Percentiles rank a stretch among this genome's conserved stretches.
Evolutionary conservation across 2,888 invertebrate species (phyloP).

Genomic region (Meloe dianella): DNA sequence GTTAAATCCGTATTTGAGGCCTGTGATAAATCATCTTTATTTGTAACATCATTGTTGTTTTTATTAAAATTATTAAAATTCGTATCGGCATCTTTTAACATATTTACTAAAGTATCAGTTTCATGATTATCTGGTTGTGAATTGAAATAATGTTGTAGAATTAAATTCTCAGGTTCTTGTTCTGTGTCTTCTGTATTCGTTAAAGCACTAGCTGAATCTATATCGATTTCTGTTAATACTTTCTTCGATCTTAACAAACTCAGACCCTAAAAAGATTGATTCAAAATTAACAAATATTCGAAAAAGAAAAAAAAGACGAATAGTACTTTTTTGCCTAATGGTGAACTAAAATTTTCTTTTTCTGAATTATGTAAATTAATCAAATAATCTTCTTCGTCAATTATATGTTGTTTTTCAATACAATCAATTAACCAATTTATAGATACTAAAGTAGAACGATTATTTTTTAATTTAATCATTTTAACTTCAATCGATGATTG

Average conservation of each 20-base stretch:
- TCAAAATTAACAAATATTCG: conserved; percentile 13
- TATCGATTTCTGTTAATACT: conserved; percentile 39
- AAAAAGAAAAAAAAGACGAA: neutral
- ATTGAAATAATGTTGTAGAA: conserved; percentile 49
- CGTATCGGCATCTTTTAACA: conserved; percentile 39
- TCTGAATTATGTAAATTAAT: conserved; percentile 37
- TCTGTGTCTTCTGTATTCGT: conserved; percentile 16
- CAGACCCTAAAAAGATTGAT: conserved; percentile 48
- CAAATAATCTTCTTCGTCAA: conserved; percentile 62
- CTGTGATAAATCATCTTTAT: neutral
- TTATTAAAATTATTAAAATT: conserved; percentile 10
- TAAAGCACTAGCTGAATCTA: conserved; percentile 16
- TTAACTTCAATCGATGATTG: conserved; percentile 61
- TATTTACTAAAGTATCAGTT: conserved; percentile 50
- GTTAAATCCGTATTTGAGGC: conserved; percentile 12
- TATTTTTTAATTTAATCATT: conserved; percentile 42
- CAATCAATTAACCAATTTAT: conserved; percentile 80
- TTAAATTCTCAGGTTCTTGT: conserved; percentile 40
- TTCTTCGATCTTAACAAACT: conserved; percentile 47
- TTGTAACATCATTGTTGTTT: neutral
- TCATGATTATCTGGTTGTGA: conserved; percentile 28
- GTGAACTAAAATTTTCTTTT: conserved; percentile 57
- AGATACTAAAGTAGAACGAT: conserved; percentile 64
- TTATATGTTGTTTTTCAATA: conserved; percentile 67
- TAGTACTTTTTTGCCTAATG: conserved; percentile 66